These are phyloP conservation scores for Ceyx margarethae DNA, from an alignment of 2,113 vertebrate genomes.

Conservation along the genomic window DNA sequence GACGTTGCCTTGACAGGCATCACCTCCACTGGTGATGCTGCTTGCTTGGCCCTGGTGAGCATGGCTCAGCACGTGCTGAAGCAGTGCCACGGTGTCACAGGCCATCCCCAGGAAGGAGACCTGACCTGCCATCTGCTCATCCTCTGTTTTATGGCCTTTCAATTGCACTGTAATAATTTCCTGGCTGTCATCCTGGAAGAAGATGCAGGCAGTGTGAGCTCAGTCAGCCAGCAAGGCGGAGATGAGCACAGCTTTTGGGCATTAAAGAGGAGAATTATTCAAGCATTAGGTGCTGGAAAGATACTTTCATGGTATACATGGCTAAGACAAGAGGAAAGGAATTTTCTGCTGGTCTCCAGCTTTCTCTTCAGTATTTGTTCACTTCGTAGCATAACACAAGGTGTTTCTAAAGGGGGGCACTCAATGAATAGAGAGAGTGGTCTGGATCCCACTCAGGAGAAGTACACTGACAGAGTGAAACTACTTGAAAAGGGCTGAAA, in stretches of 20 bases:
- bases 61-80: neutral
- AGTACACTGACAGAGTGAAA: neutral
- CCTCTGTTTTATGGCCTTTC: conserved; percentile 35
- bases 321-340: neutral
- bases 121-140: conserved; percentile 61
- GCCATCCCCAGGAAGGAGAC: conserved; percentile 1
- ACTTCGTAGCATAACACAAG: neutral
- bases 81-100: conserved; percentile 10
- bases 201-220: neutral
- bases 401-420: neutral
- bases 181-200: conserved; percentile 58
- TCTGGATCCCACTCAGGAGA: neutral
- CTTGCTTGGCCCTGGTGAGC: neutral
- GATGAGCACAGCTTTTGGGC: conserved; percentile 30
- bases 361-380: neutral
- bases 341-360: neutral
- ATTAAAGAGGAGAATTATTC: conserved; percentile 33
- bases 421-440: fast-evolving
- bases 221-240: conserved; percentile 17
- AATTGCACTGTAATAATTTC: conserved; percentile 59
- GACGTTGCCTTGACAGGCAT: neutral
- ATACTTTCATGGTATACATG: neutral
- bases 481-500: neutral
- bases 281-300: conserved; percentile 10
- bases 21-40: neutral